Evolutionary conservation across 2,113 vertebrate species (phyloP).

Genomic region (Onychorhynchus coronatus): DNA sequence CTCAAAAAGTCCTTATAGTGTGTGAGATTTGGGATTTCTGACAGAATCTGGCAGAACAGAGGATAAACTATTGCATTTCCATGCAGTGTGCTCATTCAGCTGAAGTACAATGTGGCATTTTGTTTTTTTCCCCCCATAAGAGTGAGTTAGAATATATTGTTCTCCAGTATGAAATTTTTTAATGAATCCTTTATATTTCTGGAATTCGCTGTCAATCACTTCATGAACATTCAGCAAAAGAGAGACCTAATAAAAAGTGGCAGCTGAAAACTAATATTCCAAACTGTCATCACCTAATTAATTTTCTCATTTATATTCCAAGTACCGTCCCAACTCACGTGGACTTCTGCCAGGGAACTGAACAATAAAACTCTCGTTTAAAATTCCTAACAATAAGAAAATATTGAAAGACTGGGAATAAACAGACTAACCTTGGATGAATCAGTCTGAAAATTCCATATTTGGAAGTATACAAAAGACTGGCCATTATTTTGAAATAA

Average conservation of each 20-base stretch:
- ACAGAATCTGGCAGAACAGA: background rate
- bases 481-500: background rate
- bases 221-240: background rate
- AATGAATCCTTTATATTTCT: background rate
- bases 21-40: background rate
- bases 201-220: background rate
- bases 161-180: background rate
- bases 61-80: background rate
- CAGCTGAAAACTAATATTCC: constrained; percentile 8
- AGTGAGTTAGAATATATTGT: background rate
- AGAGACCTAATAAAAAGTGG: constrained; percentile 5
- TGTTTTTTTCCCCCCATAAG: fast-evolving
- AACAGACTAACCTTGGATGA: background rate
- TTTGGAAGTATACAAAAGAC: background rate
- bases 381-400: background rate
- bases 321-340: background rate
- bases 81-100: background rate
- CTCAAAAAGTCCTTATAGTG: background rate
- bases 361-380: background rate
- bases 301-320: constrained; percentile 20
- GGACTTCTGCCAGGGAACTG: background rate
- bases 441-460: background rate
- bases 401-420: background rate
- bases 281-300: constrained; percentile 30
- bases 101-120: background rate